Evolutionary conservation across 2,797 vertebrate species (phyloP).

Genomic region (Paedocypris micromegethes): DNA sequence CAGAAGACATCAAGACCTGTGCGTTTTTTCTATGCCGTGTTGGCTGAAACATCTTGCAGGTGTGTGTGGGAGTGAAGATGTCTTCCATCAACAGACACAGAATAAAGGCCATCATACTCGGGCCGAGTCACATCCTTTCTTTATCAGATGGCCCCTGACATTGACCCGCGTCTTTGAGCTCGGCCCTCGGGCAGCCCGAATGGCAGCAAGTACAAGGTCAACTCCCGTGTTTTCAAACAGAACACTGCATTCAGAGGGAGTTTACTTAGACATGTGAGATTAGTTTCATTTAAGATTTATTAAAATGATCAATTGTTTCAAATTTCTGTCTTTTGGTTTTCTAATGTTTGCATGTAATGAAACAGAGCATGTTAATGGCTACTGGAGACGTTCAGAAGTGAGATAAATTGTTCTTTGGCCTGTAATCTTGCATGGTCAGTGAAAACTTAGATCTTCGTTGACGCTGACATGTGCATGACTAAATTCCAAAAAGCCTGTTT

Average conservation of each 20-base stretch:
- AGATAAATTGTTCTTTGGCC: no score
- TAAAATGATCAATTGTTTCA: no score
- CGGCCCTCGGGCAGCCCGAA: slow-evolving; percentile 38
- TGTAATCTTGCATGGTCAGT: no score
- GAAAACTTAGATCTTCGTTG: no score
- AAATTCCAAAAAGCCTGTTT: slow-evolving; percentile 62
- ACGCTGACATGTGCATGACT: slow-evolving; percentile 58
- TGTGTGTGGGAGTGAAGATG: slow-evolving; percentile 25
- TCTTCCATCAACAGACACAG: slow-evolving; percentile 43
- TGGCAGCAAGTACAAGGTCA: slow-evolving; percentile 24
- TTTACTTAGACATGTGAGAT: no score
- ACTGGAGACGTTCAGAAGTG: no score
- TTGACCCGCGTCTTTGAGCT: slow-evolving; percentile 58
- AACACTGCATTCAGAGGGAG: background rate
- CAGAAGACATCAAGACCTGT: background rate
- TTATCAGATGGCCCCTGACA: slow-evolving; percentile 66
- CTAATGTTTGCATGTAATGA: no score
- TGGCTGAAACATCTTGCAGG: background rate
- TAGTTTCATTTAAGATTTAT: no score
- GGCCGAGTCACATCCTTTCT: background rate
- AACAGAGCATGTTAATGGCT: no score
- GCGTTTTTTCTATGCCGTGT: no score
- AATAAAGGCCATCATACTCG: slow-evolving; percentile 44
- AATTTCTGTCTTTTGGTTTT: no score
- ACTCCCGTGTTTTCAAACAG: slow-evolving; percentile 26